These are phyloP conservation scores for Elephantulus edwardii DNA, from an alignment of 2,113 vertebrate species.

Conservation along the genomic window DNA sequence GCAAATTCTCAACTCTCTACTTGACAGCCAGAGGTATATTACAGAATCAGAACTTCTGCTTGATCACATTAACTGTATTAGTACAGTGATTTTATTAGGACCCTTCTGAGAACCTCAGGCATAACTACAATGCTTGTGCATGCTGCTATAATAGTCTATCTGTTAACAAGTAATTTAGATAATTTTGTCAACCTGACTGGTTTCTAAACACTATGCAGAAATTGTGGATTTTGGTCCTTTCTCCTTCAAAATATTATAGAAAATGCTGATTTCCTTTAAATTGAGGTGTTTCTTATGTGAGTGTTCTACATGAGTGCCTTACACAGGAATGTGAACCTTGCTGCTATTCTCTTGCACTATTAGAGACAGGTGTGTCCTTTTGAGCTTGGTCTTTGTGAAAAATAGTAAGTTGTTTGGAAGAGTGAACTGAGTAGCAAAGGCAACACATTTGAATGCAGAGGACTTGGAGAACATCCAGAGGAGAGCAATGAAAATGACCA, in stretches of 20 bases:
- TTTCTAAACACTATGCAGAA: conserved; percentile 1
- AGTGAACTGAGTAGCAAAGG: conserved; percentile 43
- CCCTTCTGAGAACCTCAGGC: conserved; percentile 40
- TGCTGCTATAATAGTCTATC: conserved; percentile 50
- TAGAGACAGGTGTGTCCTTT: neutral
- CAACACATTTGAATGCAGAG: conserved; percentile 47
- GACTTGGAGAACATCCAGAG: conserved; percentile 60
- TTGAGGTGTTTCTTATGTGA: neutral
- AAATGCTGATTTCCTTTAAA: conserved; percentile 16
- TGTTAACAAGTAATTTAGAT: conserved; percentile 44
- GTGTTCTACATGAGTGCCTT: neutral
- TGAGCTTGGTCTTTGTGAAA: neutral
- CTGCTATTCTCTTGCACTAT: neutral
- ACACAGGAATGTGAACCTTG: neutral
- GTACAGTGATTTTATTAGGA: conserved; percentile 45
- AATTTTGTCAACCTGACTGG: neutral
- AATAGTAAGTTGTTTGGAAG: conserved; percentile 24
- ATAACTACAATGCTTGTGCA: neutral
- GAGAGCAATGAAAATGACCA: conserved; percentile 62
- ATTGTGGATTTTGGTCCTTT: neutral
- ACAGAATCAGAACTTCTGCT: neutral
- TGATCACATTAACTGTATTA: conserved; percentile 58
- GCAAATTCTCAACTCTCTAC: neutral
- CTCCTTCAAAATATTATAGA: neutral
- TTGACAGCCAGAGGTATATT: neutral